These are phyloP conservation scores for Pogonomyrmex californicus DNA, from an alignment of 1,140 invertebrate genomes.

Conservation along the genomic window DNA sequence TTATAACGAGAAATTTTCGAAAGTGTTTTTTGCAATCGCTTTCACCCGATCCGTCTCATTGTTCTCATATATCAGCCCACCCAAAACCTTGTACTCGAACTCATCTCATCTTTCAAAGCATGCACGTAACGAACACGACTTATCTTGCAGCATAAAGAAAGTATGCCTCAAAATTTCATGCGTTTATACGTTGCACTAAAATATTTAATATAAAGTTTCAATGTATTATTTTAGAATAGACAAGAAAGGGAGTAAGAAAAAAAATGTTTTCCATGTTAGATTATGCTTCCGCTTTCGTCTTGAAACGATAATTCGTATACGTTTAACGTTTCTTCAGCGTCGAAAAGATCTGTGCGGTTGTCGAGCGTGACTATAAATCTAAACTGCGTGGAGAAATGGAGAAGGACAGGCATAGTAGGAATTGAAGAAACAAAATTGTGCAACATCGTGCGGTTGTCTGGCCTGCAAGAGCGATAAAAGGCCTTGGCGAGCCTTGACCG, in stretches of 20 bases:
- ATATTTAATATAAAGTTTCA: not conserved
- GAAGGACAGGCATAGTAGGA: constrained; percentile 41
- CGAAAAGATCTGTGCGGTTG: not conserved
- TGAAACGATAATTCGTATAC: constrained; percentile 41
- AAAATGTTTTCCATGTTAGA: not conserved
- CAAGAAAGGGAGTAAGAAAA: not conserved
- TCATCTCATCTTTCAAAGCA: constrained; percentile 50
- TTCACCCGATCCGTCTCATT: constrained; percentile 63
- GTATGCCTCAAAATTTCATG: not conserved
- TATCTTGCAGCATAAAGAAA: constrained; percentile 21
- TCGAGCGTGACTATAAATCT: not conserved
- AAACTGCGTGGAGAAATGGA: constrained; percentile 29
- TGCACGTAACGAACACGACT: not conserved
- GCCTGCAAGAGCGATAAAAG: constrained; percentile 77
- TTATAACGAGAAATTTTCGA: constrained; percentile 64
- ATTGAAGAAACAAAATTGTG: constrained; percentile 65
- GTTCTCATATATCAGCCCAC: constrained; percentile 60
- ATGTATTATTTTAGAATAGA: not conserved
- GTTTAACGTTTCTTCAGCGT: not conserved
- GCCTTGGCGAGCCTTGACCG: constrained; percentile 84
- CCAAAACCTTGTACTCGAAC: constrained; percentile 25
- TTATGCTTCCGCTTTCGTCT: not conserved
- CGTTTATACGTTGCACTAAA: not conserved
- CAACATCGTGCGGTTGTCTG: constrained; percentile 65
- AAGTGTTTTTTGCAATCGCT: constrained; percentile 65